Base-by-base conservation (phyloP, 92 coral and sea anemone genomes). In the Epizoanthus ramosus region DNA sequence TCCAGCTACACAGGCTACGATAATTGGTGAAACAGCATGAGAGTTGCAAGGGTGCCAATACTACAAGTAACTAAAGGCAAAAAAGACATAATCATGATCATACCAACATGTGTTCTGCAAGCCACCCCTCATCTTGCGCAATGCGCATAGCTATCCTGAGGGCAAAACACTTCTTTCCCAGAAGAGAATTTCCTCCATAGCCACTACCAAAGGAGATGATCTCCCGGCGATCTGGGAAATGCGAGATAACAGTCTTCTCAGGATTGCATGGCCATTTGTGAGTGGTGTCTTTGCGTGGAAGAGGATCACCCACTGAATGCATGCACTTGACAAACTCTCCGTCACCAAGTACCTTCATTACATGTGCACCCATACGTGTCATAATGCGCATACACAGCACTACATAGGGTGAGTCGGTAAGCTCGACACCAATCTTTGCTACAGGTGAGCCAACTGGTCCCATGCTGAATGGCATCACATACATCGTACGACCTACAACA, bases 21-120 rank as follows among this genome's bases (percentile, higher is more conserved):
- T 6, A 37, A 47, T 12, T 8, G 54, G 15, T 47, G 54, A 2
- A 47, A 47, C 54, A 0, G 54, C 14, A 12, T 47, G 15, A 47
- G 1, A 47, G 10, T 47, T 8, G 54, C 15, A 8, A 9, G 54
- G 14, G 14, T 8, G 15, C 12, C 54, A 47, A 47, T 47, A 12
- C 54, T 8, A 47, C 43, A 37, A 5, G 1, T 37, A 37, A 37
- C 6, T n/a, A n/a, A 37, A 37, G 13, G 53, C 13, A 47, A 10
- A 47, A 6, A 47, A 47, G 14, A 6, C 19, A 6, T 8, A 28
- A 53, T 13, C 21, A 17, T 15, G 33, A 60, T 60, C 97, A 53
- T 84, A 93, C 98, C 98, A 93, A 35, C 98, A 93, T 93, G 57
- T 93, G 98, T 73, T 93, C 98, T 23, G 98, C 98, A 74, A 93